Evolutionary conservation across 2,113 vertebrate genomes (phyloP).

Genomic region (Coryphaenoides rupestris): DNA sequence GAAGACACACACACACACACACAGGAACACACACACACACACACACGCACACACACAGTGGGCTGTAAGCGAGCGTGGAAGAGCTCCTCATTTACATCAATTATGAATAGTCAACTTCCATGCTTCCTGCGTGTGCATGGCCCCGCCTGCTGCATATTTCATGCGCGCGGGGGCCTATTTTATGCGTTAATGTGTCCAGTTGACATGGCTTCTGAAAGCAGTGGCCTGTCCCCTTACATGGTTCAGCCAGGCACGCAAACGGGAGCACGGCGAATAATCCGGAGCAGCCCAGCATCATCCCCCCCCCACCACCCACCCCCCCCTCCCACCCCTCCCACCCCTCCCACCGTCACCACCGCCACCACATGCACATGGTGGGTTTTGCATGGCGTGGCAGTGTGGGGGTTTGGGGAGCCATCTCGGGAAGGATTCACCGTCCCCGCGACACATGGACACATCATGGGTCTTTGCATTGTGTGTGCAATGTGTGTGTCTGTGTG

Average conservation of each 20-base stretch:
- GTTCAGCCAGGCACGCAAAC: slow-evolving; percentile 53
- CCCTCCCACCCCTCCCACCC: slow-evolving; percentile 18
- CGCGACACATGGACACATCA: too few species aligned
- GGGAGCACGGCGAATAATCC: neutral
- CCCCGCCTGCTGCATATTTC: slow-evolving; percentile 70
- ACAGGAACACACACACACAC: slow-evolving; percentile 18
- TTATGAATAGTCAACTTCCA: slow-evolving; percentile 74
- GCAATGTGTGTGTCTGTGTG: slow-evolving; percentile 66
- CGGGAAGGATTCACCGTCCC: too few species aligned
- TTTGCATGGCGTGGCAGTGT: too few species aligned
- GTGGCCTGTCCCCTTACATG: slow-evolving; percentile 60
- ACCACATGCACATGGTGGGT: slow-evolving; percentile 21
- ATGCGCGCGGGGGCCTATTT: slow-evolving; percentile 68
- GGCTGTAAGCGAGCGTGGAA: slow-evolving; percentile 47
- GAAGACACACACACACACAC: slow-evolving; percentile 32
- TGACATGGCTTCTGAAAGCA: slow-evolving; percentile 72
- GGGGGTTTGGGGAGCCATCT: too few species aligned
- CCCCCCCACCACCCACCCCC: slow-evolving; percentile 16
- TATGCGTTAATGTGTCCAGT: slow-evolving; percentile 76
- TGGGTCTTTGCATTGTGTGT: slow-evolving; percentile 76
- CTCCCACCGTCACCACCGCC: slow-evolving; percentile 15
- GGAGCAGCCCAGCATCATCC: slow-evolving; percentile 5
- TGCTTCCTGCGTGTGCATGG: slow-evolving; percentile 51
- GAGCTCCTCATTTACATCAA: slow-evolving; percentile 79
- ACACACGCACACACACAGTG: slow-evolving; percentile 43